Percentiles rank a stretch among this genome's conserved stretches.
phyloP scores from a whole-genome alignment of 2,797 vertebrate genomes.

The Enteromius argenteus region DNA sequence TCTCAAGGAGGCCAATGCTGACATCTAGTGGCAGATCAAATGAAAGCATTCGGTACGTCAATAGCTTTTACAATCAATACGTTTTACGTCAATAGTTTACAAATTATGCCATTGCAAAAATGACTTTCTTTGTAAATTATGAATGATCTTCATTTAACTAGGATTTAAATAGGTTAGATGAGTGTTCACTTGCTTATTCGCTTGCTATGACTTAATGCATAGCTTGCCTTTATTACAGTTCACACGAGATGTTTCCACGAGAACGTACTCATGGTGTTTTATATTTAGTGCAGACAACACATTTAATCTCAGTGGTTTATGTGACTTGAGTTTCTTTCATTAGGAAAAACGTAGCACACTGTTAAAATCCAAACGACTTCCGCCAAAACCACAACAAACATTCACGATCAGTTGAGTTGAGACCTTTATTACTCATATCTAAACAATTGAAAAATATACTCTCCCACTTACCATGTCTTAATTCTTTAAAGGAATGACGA shows the following conservation, averaged over 20 bases:
- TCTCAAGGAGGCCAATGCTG: not conserved
- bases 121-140: not conserved
- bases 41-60: not conserved
- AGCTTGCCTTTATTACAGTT: not conserved
- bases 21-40: slow-evolving; percentile 45
- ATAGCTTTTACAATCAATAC: not conserved
- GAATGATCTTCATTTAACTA: not conserved
- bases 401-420: not conserved
- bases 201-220: not conserved
- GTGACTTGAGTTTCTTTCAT: not conserved
- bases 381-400: not conserved
- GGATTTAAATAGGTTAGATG: not conserved
- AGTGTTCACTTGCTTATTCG: not conserved
- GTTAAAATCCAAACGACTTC: not conserved
- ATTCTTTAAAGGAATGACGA: not conserved
- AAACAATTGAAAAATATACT: not conserved
- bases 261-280: not conserved
- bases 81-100: not conserved
- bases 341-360: not conserved
- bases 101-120: not conserved
- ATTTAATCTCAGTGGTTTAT: not conserved
- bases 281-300: not conserved
- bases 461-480: slow-evolving; percentile 23
- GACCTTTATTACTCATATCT: not conserved
- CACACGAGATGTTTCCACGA: not conserved